Conservation (phyloP, 2,797 vertebrate species). For the Arctocebus calabarensis region DNA sequence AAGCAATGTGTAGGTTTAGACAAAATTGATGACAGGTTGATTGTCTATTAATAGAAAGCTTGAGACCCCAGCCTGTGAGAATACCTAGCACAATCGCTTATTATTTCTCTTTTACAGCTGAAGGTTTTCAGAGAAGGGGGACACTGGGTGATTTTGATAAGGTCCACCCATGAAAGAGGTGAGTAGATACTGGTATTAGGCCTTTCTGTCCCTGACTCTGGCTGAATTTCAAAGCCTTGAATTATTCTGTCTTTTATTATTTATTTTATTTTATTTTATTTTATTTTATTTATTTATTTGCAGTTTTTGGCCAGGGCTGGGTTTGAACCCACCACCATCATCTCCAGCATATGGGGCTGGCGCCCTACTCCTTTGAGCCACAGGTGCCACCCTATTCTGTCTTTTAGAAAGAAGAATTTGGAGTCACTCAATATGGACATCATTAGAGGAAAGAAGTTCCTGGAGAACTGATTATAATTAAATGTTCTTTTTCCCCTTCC, state of each 20-base stretch:
- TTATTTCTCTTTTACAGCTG: constrained; percentile 17
- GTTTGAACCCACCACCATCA: no score
- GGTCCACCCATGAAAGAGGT: neutral
- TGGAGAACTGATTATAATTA: constrained; percentile 48
- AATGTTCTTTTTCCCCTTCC: neutral
- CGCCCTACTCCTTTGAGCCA: no score
- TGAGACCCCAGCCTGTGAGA: constrained; percentile 20
- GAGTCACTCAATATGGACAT: neutral
- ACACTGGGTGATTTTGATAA: neutral
- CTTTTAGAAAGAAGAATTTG: constrained; percentile 14
- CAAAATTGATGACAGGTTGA: neutral
- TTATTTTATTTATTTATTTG: no score
- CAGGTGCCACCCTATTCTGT: no score
- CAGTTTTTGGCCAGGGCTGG: no score
- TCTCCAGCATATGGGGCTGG: no score
- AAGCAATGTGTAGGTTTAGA: constrained; percentile 18
- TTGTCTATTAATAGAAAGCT: constrained; percentile 10
- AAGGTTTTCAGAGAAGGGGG: neutral
- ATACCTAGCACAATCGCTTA: neutral
- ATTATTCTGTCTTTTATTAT: neutral
- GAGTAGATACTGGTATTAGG: neutral
- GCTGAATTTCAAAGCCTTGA: constrained; percentile 30
- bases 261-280: no score
- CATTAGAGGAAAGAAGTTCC: constrained; percentile 51
- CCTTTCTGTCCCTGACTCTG: neutral